Base-by-base conservation (phyloP, 2,113 vertebrate genomes). In the western clawed frog (Xenopus tropicalis) region DNA sequence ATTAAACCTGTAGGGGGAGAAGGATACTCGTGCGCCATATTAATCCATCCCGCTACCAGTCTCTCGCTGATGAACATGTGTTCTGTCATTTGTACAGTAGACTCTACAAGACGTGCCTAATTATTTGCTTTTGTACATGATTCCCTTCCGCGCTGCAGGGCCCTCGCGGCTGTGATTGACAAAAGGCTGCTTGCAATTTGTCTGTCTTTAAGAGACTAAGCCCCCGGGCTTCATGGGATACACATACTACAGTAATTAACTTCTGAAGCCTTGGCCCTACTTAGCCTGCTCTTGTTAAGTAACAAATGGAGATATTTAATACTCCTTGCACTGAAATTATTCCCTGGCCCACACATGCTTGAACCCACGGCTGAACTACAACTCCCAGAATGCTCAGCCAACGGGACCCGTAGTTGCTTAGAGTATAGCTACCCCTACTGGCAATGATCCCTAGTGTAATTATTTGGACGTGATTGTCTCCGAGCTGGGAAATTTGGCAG, bases 51-150 rank as follows among this genome's bases (percentile, higher is more conserved):
- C 62, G 72, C 43, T 56, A 52, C 72, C 44, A 56, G 64, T 48
- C 44, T 68, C 13, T 51, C 22, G 11, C 57, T 48, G 46, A 62
- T 61, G 72, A 75, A 75, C 66, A 69, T 63, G 58, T 75, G 66
- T 75, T 69, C 72, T 69, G 72, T 75, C 72, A 75, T 68, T 69
- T 69, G 58, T 75, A 75, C 72, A 75, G 66, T 75, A 68, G 72
- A 75, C 65, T 21, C 17, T 69, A 62, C 44, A 62, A 75, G 72
- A 24, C 57, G 22, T 61, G 16, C 72, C 62, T 69, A 69, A 75
- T 75, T 68, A 69, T 67, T 75, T 62, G 58, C 63, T 69, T 59
- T 75, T 61, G 29, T 69, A 68, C 66, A 75, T 62, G 72, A 75
- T 61, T 69, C 59, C 62, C 72, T 75, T 75, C 72, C 72, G 58